Base-by-base conservation (phyloP, 2,113 vertebrate genomes). In the Datnioides undecimradiatus region DNA sequence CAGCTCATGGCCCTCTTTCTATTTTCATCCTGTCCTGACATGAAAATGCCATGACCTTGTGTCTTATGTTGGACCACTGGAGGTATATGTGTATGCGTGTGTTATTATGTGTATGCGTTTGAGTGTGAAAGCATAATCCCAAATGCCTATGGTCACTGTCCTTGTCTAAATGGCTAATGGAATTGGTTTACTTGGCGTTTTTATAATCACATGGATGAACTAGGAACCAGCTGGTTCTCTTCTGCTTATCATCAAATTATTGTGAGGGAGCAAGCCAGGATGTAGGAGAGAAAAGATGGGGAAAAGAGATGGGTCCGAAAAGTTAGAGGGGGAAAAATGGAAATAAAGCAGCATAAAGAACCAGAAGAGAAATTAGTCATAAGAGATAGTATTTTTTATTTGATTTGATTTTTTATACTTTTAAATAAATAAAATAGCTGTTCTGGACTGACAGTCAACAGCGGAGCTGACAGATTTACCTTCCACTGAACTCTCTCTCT, bases 11-110 rank as follows among this genome's bases (percentile, higher is more conserved):
- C 73, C 77, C 23, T 85, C 64, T 88, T 91, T 90, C 89, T 92
- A 93, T 92, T 92, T 92, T 80, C 72, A 84, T 83, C 83, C 67
- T 19, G 41, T 83, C 79, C 87, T 83, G 51, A 84, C 83, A 88
- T 80, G 81, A 87, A 93, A 86, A 90, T 88, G 89, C 58, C 83
- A 76, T 49, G 86, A 91, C 89, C 87, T 91, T 87, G 86, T 87
- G 77, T 75, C 57, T 87, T 77, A 23, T 82, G 62, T 80, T 82
- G 86, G 60, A 78, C 71, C 52, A 84, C 46, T 86, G 51, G 45
- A 72, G 59, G 63, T 84, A 21, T 79, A 33, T 57, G 17, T 82
- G 14, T 77, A 21, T 79, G 13, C 68, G 23, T 29, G 46, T 79
- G 27, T 45, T 83, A 55, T 60, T 60, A 68, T 79, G 59, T 78